Conservation (phyloP, 1,140 invertebrate genomes). For the Procambarus clarkii region DNA sequence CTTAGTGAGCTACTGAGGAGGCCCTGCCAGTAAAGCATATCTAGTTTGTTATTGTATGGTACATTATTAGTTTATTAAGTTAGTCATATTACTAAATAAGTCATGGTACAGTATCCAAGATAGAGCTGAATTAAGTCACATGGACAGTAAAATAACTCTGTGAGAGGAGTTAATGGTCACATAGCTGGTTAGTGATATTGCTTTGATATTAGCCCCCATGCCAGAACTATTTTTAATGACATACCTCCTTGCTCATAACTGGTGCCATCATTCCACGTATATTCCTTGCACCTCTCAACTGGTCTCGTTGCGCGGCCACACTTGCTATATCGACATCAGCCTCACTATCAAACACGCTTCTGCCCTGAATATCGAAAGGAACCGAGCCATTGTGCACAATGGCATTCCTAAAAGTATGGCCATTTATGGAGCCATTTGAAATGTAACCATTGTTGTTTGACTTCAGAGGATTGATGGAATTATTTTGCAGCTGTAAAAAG, state of each 20-base stretch:
- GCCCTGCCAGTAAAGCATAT: too few species aligned
- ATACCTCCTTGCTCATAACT: conserved; percentile 66
- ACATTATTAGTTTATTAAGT: too few species aligned
- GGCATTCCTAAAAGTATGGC: neutral
- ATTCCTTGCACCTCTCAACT: conserved; percentile 55
- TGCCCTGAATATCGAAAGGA: conserved; percentile 3
- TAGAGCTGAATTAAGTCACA: too few species aligned
- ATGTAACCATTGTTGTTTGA: conserved; percentile 35
- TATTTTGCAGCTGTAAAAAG: conserved; percentile 30
- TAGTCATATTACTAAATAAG: too few species aligned
- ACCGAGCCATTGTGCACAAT: conserved; percentile 4
- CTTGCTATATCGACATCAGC: conserved; percentile 64
- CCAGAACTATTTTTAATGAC: neutral
- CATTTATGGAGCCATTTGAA: conserved; percentile 10
- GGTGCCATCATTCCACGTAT: conserved; percentile 68
- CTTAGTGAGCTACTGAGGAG: too few species aligned
- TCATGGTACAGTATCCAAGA: too few species aligned
- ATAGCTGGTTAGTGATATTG: too few species aligned
- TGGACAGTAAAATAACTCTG: too few species aligned
- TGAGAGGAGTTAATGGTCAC: too few species aligned
- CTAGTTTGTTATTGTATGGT: too few species aligned
- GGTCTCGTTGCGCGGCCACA: conserved; percentile 70
- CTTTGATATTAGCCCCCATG: too few species aligned
- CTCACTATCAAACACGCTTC: conserved; percentile 60
- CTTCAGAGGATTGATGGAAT: conserved; percentile 8